phyloP scores from a whole-genome alignment of 2,888 invertebrate genomes.

The Spodoptera littoralis region DNA sequence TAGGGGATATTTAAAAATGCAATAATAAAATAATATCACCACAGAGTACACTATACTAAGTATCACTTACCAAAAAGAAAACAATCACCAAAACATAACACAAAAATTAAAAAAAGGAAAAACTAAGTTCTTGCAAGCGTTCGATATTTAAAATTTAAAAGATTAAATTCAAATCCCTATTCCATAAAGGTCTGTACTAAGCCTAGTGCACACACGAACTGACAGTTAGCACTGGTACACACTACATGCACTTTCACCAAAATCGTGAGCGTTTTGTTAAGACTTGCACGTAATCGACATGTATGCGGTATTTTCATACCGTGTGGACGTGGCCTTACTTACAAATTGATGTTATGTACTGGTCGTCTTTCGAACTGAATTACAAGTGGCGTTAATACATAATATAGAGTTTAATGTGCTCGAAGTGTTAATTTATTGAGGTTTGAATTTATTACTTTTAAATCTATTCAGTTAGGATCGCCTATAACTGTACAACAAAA shows the following conservation, averaged over 20 bases:
- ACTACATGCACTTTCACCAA: constrained; percentile 55
- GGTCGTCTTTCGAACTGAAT: constrained; percentile 31
- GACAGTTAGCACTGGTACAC: constrained; percentile 36
- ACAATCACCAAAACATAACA: no score
- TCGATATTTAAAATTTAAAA: constrained; percentile 10
- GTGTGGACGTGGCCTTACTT: constrained; percentile 49
- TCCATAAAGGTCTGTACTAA: constrained; percentile 42
- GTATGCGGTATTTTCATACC: constrained; percentile 48
- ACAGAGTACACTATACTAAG: no score
- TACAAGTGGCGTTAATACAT: constrained; percentile 38
- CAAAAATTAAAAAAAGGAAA: no score
- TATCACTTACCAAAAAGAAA: no score
- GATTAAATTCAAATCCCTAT: neutral
- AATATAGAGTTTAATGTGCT: constrained; percentile 15
- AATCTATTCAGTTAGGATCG: no score
- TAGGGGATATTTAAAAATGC: no score
- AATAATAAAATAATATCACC: no score
- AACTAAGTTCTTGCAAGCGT: neutral
- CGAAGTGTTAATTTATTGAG: neutral
- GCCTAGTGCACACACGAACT: constrained; percentile 46
- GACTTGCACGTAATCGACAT: constrained; percentile 48
- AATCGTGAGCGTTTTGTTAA: constrained; percentile 59
- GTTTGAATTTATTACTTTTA: no score
- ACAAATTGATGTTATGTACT: constrained; percentile 38
- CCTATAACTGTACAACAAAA: no score